A percentile compares a stretch with the other conserved stretches of the same genome.
Evolutionary conservation across 2,888 invertebrate genomes (phyloP).

Genomic region (Petrophora chlorosata): DNA sequence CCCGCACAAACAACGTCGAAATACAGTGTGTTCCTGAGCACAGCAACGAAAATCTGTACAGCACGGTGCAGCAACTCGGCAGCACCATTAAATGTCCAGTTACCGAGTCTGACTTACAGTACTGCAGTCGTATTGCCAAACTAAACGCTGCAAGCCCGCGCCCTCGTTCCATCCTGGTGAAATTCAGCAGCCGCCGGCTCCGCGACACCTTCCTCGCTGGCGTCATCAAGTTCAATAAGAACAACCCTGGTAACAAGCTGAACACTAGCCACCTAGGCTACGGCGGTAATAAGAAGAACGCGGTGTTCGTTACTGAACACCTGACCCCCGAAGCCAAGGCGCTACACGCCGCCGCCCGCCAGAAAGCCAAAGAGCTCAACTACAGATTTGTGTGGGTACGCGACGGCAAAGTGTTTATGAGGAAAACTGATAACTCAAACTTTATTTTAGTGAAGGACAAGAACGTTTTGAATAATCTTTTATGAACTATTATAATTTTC

Average conservation of each 20-base stretch:
- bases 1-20: neutral
- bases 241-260: neutral
- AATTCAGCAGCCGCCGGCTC: neutral
- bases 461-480: no score
- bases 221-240: no score
- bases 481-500: no score
- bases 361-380: neutral
- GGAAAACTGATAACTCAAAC: neutral
- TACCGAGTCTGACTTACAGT: neutral
- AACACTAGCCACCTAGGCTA: slow-evolving; percentile 1
- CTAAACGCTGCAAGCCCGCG: neutral
- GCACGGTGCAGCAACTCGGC: neutral
- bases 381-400: no score
- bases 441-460: neutral
- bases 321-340: neutral
- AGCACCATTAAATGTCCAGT: neutral
- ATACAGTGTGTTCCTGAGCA: neutral
- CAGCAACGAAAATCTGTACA: neutral
- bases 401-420: neutral
- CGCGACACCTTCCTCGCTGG: neutral
- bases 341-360: no score
- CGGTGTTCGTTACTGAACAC: neutral
- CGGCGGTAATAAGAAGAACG: neutral
- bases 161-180: neutral
- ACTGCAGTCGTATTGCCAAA: neutral